These are phyloP conservation scores for Eufriesea mexicana DNA, from an alignment of 1,140 invertebrate genomes.

Conservation along the genomic window DNA sequence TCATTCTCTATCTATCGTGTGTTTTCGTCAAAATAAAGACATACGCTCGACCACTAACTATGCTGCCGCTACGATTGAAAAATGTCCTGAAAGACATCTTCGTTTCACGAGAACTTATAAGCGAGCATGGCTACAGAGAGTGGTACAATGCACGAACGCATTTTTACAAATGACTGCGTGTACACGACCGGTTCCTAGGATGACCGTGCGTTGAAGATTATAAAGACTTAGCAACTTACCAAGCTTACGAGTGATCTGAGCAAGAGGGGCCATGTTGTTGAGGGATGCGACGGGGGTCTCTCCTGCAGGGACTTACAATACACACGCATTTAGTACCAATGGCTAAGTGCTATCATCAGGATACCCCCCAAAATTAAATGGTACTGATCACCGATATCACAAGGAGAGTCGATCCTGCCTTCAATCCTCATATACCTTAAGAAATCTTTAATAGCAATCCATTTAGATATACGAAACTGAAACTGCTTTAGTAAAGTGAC, in stretches of 20 bases:
- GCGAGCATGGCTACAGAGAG: constrained; percentile 46
- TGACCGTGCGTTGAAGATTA: constrained; percentile 71
- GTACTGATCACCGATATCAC: constrained; percentile 53
- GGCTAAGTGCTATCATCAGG: constrained; percentile 73
- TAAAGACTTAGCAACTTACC: constrained; percentile 83
- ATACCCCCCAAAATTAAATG: constrained; percentile 64
- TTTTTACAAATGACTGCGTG: constrained; percentile 49
- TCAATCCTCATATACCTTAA: constrained; percentile 62
- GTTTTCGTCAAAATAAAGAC: constrained; percentile 46
- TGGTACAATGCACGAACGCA: constrained; percentile 39
- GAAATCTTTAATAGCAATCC: constrained; percentile 56
- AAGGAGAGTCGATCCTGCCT: constrained; percentile 50
- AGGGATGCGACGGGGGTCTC: constrained; percentile 86
- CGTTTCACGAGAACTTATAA: constrained; percentile 47
- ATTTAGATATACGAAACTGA: constrained; percentile 50
- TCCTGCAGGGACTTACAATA: constrained; percentile 82
- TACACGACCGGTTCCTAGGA: constrained; percentile 68
- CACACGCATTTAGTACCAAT: constrained; percentile 83
- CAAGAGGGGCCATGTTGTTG: constrained; percentile 87
- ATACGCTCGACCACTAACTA: constrained; percentile 63
- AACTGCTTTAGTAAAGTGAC: constrained; percentile 41
- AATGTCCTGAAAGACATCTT: constrained; percentile 63
- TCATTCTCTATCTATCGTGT: background rate
- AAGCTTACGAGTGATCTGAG: constrained; percentile 86
- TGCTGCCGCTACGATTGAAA: constrained; percentile 57